Base-by-base conservation (phyloP, 92 coral and sea anemone species). In the Parazoanthus darwini region DNA sequence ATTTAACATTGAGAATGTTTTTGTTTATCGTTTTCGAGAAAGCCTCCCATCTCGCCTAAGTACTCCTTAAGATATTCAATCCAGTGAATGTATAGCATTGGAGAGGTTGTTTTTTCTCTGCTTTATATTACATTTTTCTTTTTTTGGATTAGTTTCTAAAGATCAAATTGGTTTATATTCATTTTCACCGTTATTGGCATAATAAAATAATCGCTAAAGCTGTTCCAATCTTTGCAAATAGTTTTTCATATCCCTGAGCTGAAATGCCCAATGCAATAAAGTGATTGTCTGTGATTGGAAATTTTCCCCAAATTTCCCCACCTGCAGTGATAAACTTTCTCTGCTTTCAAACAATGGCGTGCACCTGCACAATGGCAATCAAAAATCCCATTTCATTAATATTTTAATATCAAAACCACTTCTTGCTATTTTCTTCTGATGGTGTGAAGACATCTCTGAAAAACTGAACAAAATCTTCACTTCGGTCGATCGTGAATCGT, bases 241-340 rank as follows among this genome's bases (percentile, higher is more conserved):
- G 37, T 74, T 74, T 39, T 74, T 14, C 79, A 11, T 74, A 4
- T 58, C 18, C 23, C 66, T 58, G 66, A 58, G 66, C 23, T 15
- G 14, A 74, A 74, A 20, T 42, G 46, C 48, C 10, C 42, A 6
- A 44, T 76, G 25, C 13, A 14, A 37, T 76, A 37, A n/a, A 37
- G 13, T 76, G 35, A 76, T 42, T 76, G 50, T 76, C 26, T 20
- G 25, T 76, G 80, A 76, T 76, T 76, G 80, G 54, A 37, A 76
- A 37, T 76, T 74, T 74, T 74, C 9, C 4, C 23, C 7, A 39
- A 39, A 76, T 76, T 22, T 36, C 48, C n/a, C 80, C 80, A 76
- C 80, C 80, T 43, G 80, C 54, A 76, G 15, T 38, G 46, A 76
- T 38, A 76, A 76, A 39, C 80, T 76, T 11, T 76, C 80, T 48